Conservation (phyloP, 2,888 invertebrate species). For the Netelia inedita region DNA sequence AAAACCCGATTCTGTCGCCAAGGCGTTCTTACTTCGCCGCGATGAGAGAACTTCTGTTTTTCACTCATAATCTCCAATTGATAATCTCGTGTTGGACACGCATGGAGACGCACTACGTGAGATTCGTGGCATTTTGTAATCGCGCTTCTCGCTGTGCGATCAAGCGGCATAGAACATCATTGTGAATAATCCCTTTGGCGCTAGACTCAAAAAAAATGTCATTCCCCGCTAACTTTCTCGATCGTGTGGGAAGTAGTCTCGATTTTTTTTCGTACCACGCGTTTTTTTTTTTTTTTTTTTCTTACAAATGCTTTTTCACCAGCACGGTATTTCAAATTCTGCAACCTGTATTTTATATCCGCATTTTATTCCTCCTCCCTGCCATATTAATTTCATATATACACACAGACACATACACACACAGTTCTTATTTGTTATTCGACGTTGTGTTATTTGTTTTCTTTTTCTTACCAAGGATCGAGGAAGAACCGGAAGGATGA, state of each 20-base stretch:
- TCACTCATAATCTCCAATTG: neutral
- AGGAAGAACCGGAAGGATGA: conserved; percentile 62
- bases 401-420: neutral
- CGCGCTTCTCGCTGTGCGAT: conserved; percentile 25
- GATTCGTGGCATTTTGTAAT: neutral
- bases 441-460: conserved; percentile 43
- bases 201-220: conserved; percentile 31
- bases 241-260: conserved; percentile 10
- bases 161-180: conserved; percentile 8
- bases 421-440: conserved; percentile 62
- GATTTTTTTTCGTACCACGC: conserved; percentile 2
- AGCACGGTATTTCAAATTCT: conserved; percentile 3
- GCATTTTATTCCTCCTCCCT: conserved; percentile 10
- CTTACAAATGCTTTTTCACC: conserved; percentile 28
- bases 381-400: conserved; percentile 40
- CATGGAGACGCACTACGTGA: neutral
- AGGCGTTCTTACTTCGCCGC: neutral
- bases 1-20: conserved; percentile 11
- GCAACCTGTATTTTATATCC: conserved; percentile 4
- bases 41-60: neutral
- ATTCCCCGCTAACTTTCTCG: conserved; percentile 44
- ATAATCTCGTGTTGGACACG: neutral
- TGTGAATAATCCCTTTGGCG: conserved; percentile 26
- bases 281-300: neutral
- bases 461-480: conserved; percentile 61